Base-by-base conservation (phyloP, 2,888 invertebrate genomes). In the Hipparchia semele region DNA sequence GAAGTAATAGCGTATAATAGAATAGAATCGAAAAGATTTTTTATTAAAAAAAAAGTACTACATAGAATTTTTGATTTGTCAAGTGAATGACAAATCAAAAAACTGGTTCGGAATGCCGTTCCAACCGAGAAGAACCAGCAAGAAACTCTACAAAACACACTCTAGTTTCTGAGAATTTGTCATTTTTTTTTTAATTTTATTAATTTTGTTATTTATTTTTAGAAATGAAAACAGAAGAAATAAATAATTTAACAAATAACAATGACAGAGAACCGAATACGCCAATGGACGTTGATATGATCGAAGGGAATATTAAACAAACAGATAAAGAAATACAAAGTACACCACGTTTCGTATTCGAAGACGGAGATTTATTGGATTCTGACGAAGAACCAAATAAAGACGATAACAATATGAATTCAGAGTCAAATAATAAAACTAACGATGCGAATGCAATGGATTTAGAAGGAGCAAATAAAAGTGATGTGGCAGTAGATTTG, bases 341-440 rank as follows among this genome's bases (percentile, higher is more conserved):
- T 10, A 53, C 53, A 51, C 13, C 61, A 7, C 51, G 60, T 13
- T 53, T 61, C 5, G 33, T n/a, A 61, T 61, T 61, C 51, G 69
- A 69, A 69, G 69, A 61, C 6, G 60, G 5, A 56, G 71, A 82
- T 45, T 72, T 90, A 78, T 72, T 90, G 78, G 84, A 88, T 78
- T 89, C 91, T 49, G 49, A 49, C 8, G 8, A 49, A 49, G 49
- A 49, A 49, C 49, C 7, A 6, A 49, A 49, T 7, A 49, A 8
- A 6, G 39, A 39, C 39, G 39, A 39, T 39, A 39, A 39, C 39
- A 39, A 39, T 39, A 39, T 39, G 39, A 5, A 39, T 39, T 4
- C 39, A 39, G 39, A 39, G 39, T 39, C 39, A 39, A 39, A 39
- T 39, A 39, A 39, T 39, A 39, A 39, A 39, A 39, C 2, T 39